phyloP scores from a whole-genome alignment of 23 tunicate species.

The Halocynthia aurantium region DNA sequence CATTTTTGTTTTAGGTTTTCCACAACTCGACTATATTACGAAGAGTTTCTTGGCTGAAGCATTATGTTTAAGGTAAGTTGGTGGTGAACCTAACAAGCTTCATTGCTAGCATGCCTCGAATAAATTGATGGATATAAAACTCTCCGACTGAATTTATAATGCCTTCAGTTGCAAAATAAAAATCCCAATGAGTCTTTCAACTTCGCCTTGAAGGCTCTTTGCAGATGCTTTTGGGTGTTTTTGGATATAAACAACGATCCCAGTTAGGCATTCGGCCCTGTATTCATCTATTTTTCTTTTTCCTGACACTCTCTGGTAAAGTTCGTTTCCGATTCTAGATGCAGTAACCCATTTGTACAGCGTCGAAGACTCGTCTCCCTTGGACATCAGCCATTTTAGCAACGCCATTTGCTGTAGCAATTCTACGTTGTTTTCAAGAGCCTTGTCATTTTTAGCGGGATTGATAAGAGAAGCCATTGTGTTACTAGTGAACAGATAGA shows the following conservation, averaged over 20 bases:
- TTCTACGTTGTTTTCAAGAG: slow-evolving; percentile 62
- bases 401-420: slow-evolving; percentile 43
- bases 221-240: slow-evolving; percentile 67
- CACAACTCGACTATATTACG: too few species aligned
- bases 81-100: too few species aligned
- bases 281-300: slow-evolving; percentile 46
- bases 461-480: slow-evolving; percentile 25
- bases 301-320: slow-evolving; percentile 80
- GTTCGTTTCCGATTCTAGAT: slow-evolving; percentile 60
- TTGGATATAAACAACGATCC: slow-evolving; percentile 38
- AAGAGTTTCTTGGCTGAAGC: too few species aligned
- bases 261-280: slow-evolving; percentile 44
- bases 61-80: too few species aligned
- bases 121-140: too few species aligned
- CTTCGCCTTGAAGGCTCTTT: slow-evolving; percentile 45
- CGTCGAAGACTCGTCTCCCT: slow-evolving; percentile 14
- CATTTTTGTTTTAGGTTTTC: too few species aligned
- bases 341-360: slow-evolving; percentile 57
- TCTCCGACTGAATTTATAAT: not conserved
- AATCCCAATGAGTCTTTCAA: slow-evolving; percentile 55
- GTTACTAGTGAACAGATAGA: too few species aligned
- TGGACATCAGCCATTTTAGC: not conserved
- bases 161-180: slow-evolving; percentile 38
- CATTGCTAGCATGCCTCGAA: too few species aligned
- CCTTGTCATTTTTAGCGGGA: slow-evolving; percentile 18